Evolutionary conservation across 2,113 vertebrate genomes (phyloP).

Genomic region (Misgurnus anguillicaudatus): DNA sequence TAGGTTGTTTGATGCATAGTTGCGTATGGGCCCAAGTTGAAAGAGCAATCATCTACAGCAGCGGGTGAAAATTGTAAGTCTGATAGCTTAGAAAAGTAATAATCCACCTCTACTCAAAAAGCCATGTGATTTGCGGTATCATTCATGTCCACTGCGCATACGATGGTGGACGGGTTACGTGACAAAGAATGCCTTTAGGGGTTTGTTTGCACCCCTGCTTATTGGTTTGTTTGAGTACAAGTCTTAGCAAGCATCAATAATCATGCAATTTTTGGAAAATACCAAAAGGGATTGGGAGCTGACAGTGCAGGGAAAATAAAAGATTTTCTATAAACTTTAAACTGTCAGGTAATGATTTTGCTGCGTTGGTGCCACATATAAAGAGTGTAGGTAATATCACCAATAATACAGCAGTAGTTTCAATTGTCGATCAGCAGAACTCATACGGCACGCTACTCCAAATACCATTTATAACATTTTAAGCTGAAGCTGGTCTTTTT

Average conservation of each 20-base stretch:
- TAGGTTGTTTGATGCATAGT: too few species aligned
- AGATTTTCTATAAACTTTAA: neutral
- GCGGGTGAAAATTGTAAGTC: neutral
- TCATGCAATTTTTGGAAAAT: neutral
- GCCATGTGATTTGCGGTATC: too few species aligned
- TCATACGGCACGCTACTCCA: neutral
- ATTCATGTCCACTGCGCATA: too few species aligned
- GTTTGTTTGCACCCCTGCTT: too few species aligned
- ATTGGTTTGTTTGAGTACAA: too few species aligned
- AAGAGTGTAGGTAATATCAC: neutral
- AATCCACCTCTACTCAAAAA: neutral
- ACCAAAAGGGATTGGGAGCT: neutral
- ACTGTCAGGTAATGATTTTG: too few species aligned
- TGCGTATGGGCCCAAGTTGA: too few species aligned
- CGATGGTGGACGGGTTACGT: neutral
- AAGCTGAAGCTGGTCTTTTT: neutral
- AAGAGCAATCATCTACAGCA: neutral
- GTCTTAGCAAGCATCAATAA: neutral
- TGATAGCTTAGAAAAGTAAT: neutral
- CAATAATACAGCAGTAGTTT: neutral
- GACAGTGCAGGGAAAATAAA: neutral
- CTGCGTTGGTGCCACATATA: neutral
- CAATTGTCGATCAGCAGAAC: neutral
- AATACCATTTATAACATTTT: neutral
- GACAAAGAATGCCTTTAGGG: neutral